Evolutionary conservation across 2,888 invertebrate species (phyloP).

Genomic region (Microdon myrmicae): DNA sequence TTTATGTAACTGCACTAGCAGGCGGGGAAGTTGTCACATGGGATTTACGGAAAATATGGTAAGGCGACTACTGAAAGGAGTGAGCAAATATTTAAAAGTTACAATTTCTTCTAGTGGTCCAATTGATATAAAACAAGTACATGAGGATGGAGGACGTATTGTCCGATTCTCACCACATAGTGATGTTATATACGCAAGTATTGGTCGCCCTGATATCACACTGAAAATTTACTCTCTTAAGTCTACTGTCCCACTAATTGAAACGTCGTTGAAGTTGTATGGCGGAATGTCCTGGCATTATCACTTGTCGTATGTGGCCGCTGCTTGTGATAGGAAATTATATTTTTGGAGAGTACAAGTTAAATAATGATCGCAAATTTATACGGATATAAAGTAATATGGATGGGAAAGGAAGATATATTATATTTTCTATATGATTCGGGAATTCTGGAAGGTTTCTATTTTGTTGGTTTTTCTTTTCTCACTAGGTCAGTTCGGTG

Average conservation of each 20-base stretch:
- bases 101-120: constrained; percentile 69
- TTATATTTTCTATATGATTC: too few relatives aligned
- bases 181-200: constrained; percentile 74
- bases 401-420: too few relatives aligned
- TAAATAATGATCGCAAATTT: too few relatives aligned
- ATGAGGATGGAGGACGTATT: constrained; percentile 73
- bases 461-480: too few relatives aligned
- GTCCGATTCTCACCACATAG: constrained; percentile 73
- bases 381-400: too few relatives aligned
- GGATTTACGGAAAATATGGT: constrained; percentile 76
- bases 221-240: constrained; percentile 74
- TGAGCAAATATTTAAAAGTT: constrained; percentile 6
- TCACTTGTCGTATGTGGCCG: constrained; percentile 71
- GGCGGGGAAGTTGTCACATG: constrained; percentile 76
- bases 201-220: constrained; percentile 74
- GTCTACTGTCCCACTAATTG: constrained; percentile 70
- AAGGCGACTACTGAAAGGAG: constrained; percentile 52
- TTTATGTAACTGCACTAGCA: constrained; percentile 72
- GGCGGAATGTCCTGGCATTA: constrained; percentile 75
- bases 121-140: constrained; percentile 70
- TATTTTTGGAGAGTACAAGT: constrained; percentile 71
- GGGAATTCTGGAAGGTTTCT: too few relatives aligned
- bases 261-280: constrained; percentile 69
- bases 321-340: constrained; percentile 72
- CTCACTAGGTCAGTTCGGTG: too few relatives aligned